Evolutionary conservation across 2,888 invertebrate species (phyloP), one percentile per base, ranked within the genome.

Genomic region (Blastobasis lacticolella): DNA sequence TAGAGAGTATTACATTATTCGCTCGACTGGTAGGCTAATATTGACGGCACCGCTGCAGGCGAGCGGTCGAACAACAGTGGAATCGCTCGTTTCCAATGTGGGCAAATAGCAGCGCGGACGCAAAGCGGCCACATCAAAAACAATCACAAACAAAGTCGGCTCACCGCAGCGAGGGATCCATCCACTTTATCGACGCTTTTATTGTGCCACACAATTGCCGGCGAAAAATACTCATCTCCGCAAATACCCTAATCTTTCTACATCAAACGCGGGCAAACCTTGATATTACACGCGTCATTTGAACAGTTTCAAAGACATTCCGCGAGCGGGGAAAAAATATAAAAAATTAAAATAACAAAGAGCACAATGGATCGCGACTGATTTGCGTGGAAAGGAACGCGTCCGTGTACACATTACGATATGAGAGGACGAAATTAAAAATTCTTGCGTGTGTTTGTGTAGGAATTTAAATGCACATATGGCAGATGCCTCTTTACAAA

Each of bases 271-370:
- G 74, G 73, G 66, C 73, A 78, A 80, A 77, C 75, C 78, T 78
- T 78, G 75, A 82, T 85, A 85, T 87, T 86, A 82, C 84, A 86
- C 80, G 84, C 86, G 71, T 86, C 86, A 87, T 87, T 87, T 85
- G 79, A 85, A 76, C 75, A 75, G 75, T 81, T 75, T 86, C 87
- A 87, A 87, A 88, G 87, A 88, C 83, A 87, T 88, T 87, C 88
- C 76, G 60, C 58, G 60, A 54, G 58, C n/a, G 67, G 69, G 74
- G 49, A 49, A 53, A 51, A 41, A 46, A 44, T n/a, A 23, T 69
- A 76, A 87, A 85, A 88, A 86, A 86, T 82, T 83, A 83, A 86
- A 86, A 87, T 84, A 85, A 87, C 83, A 80, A 75, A 75, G 75
- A 66, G 66, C 64, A 62, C 59, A 49, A 58, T 62, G 59, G 61